Conservation (phyloP, 2,797 vertebrate species). For the Erpetoichthys calabaricus region DNA sequence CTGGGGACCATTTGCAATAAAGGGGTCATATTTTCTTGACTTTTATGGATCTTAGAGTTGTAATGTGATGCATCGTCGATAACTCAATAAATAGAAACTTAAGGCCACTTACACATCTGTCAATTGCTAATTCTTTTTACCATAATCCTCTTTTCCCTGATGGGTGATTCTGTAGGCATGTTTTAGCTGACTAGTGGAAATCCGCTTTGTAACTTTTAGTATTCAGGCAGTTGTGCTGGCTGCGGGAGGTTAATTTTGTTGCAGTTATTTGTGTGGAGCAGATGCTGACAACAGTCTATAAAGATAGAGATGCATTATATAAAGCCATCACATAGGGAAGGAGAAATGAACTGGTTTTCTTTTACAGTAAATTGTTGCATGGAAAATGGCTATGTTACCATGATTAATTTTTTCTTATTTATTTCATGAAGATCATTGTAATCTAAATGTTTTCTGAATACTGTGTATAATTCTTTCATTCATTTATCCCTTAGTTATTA, state of each 20-base stretch:
- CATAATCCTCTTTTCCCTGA: constrained; percentile 15
- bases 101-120: constrained; percentile 23
- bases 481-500: no score
- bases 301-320: no score
- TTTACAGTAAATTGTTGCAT: no score
- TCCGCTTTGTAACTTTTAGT: constrained; percentile 7
- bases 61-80: constrained; percentile 19
- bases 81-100: constrained; percentile 25
- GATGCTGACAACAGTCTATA: no score
- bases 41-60: constrained; percentile 15
- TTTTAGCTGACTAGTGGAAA: constrained; percentile 28
- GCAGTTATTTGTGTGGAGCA: constrained; percentile 15
- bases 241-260: constrained; percentile 7
- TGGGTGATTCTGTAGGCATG: neutral
- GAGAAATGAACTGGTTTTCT: no score
- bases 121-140: constrained; percentile 21
- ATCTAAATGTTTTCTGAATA: no score
- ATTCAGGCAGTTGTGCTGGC: neutral
- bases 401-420: no score
- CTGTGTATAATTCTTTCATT: no score
- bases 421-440: no score
- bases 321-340: no score
- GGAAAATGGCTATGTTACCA: no score
- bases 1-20: constrained; percentile 3
- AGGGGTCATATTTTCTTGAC: constrained; percentile 11